Conservation (phyloP, 1,140 invertebrate genomes). For the Lamellibrachia luymesi region DNA sequence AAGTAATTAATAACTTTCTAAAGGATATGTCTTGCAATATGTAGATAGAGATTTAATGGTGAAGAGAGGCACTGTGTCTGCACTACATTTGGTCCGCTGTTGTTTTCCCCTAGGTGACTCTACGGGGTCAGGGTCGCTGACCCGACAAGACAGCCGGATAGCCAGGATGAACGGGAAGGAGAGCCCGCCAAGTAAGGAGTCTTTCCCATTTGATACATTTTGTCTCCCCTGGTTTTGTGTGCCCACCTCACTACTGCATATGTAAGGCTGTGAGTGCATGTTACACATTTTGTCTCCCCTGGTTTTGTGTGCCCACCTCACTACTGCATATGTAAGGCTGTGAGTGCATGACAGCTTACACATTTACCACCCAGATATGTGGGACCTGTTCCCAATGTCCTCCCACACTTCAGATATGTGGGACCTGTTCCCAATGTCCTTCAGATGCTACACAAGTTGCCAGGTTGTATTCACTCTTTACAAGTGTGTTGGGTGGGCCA, state of each 20-base stretch:
- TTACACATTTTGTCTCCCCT: background rate
- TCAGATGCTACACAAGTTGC: too few species aligned
- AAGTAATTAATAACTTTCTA: background rate
- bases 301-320: too few species aligned
- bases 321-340: too few species aligned
- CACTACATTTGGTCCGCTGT: background rate
- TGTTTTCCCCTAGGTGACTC: background rate
- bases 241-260: too few species aligned
- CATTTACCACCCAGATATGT: too few species aligned
- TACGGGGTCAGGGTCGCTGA: background rate
- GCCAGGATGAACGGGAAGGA: background rate
- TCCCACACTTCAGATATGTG: too few species aligned
- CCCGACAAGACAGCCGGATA: background rate
- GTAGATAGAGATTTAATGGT: too few species aligned
- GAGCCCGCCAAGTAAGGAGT: background rate
- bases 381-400: too few species aligned
- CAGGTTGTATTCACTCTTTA: too few species aligned
- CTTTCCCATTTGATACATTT: background rate
- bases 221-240: too few species aligned
- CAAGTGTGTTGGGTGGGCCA: too few species aligned
- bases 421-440: too few species aligned
- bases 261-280: background rate
- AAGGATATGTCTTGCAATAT: background rate
- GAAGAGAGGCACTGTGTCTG: background rate
- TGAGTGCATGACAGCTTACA: background rate